A percentile compares a stretch with the other conserved stretches of the same genome.
phyloP scores from a whole-genome alignment of 64 coral and sea anemone species.

The Dendrophyllia cribrosa region DNA sequence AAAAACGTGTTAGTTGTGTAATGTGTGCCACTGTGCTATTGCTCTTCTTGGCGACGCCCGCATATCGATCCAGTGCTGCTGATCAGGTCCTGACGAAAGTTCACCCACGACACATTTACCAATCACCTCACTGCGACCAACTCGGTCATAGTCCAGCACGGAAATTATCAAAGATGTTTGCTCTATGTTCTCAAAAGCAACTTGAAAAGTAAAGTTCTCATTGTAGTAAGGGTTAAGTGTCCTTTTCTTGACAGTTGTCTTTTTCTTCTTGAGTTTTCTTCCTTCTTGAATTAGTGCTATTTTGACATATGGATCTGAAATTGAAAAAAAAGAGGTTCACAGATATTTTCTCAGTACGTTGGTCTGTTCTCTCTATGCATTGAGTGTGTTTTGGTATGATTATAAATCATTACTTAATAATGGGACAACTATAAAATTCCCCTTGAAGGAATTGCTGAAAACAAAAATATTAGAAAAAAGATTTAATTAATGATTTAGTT shows the following conservation, averaged over 20 bases:
- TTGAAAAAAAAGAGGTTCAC: neutral
- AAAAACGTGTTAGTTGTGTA: slow-evolving; percentile 60
- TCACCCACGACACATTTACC: slow-evolving; percentile 98
- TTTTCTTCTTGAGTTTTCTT: slow-evolving; percentile 96
- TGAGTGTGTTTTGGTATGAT: too few species aligned
- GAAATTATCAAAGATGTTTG: slow-evolving; percentile 92
- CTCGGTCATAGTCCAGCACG: slow-evolving; percentile 95
- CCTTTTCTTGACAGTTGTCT: slow-evolving; percentile 98
- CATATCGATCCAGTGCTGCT: slow-evolving; percentile 97
- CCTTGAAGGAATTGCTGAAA: too few species aligned
- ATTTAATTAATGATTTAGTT: too few species aligned
- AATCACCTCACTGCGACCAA: slow-evolving; percentile 95
- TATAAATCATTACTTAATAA: too few species aligned
- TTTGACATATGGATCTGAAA: slow-evolving; percentile 98
- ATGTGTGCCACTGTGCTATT: slow-evolving; percentile 93
- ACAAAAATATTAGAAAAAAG: too few species aligned
- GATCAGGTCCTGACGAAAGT: slow-evolving; percentile 84
- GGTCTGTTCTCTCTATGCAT: too few species aligned
- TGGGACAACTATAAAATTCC: too few species aligned
- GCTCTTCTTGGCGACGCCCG: slow-evolving; percentile 88
- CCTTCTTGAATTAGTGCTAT: slow-evolving; percentile 95
- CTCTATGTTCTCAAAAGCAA: slow-evolving; percentile 97
- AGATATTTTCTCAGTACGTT: too few species aligned
- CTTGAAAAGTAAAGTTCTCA: slow-evolving; percentile 93
- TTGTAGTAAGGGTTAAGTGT: slow-evolving; percentile 98